Evolutionary conservation across 1,140 invertebrate species (phyloP).

Genomic region (Zaprionus taronus): DNA sequence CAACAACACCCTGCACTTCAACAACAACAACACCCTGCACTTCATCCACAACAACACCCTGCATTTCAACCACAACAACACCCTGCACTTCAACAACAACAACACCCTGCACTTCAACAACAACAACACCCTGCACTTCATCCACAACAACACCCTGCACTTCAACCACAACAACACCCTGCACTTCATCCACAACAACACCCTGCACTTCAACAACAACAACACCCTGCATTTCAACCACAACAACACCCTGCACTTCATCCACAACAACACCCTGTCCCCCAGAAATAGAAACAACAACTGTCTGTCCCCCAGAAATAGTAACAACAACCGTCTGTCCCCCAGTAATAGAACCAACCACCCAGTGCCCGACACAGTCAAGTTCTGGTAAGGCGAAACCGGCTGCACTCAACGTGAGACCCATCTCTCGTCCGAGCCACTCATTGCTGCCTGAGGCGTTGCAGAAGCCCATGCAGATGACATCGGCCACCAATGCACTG

Average conservation of each 20-base stretch:
- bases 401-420: slow-evolving; percentile 36
- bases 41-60: too few species aligned
- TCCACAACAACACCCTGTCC: slow-evolving; percentile 3
- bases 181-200: slow-evolving; percentile 19
- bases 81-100: background rate
- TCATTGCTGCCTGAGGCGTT: slow-evolving; percentile 20
- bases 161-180: slow-evolving; percentile 18
- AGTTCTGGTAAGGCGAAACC: background rate
- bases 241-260: slow-evolving; percentile 30
- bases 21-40: background rate
- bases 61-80: too few species aligned
- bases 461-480: background rate
- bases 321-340: slow-evolving; percentile 24
- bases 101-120: slow-evolving; percentile 10
- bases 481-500: slow-evolving; percentile 31
- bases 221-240: background rate
- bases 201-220: slow-evolving; percentile 4
- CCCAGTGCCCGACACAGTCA: slow-evolving; percentile 7
- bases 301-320: background rate
- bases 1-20: slow-evolving; percentile 25
- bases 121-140: background rate
- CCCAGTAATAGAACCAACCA: slow-evolving; percentile 27
- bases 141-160: slow-evolving; percentile 11
- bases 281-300: slow-evolving; percentile 22
- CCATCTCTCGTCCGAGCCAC: slow-evolving; percentile 13